phyloP scores from a whole-genome alignment of 2,113 vertebrate genomes.

The Mus musculus region GRCm39 chr12:60211501-60212000 shows the following conservation, averaged over 20 bases:
- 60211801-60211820: background rate
- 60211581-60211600: constrained; percentile 87
- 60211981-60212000: background rate
- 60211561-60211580: constrained; percentile 86
- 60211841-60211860: background rate
- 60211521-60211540: constrained; percentile 87
- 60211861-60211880: background rate
- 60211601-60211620: constrained; percentile 96
- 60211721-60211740: background rate
- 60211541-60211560: constrained; percentile 97
- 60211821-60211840: background rate
- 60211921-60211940: background rate
- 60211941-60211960: background rate
- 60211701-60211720: constrained; percentile 23
- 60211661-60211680: background rate
- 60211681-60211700: background rate
- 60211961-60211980: background rate
- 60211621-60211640: constrained; percentile 75
- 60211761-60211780: constrained; percentile 9
- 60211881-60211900: background rate
- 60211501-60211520: constrained; percentile 81
- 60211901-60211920: background rate
- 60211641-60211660: background rate
- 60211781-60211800: background rate
- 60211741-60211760: background rate